Conservation (phyloP, 2,888 invertebrate genomes). For the Spodoptera littoralis region DNA sequence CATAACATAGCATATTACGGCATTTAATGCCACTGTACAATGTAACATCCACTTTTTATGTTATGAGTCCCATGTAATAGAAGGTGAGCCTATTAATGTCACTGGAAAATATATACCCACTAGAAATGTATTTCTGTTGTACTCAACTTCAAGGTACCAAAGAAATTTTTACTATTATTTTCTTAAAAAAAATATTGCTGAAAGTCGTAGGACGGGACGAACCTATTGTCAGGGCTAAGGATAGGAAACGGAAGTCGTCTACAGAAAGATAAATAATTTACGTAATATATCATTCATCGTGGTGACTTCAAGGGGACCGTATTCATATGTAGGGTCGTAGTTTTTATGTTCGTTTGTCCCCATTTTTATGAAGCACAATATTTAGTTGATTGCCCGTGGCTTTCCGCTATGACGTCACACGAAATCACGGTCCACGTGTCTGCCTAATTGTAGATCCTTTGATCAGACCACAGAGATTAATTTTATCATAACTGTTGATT, state of each 20-base stretch:
- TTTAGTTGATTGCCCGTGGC: slow-evolving; percentile 42
- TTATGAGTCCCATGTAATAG: too few relatives aligned
- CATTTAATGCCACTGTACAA: too few relatives aligned
- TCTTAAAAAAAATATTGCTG: slow-evolving; percentile 26
- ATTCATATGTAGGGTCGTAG: slow-evolving; percentile 35
- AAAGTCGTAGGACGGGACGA: slow-evolving; percentile 27
- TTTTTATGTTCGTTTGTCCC: slow-evolving; percentile 44
- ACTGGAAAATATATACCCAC: too few relatives aligned
- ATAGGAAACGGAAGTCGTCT: slow-evolving; percentile 58
- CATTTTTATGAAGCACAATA: slow-evolving; percentile 43
- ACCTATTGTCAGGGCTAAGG: slow-evolving; percentile 49
- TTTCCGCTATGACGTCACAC: slow-evolving; percentile 26
- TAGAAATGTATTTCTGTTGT: too few relatives aligned
- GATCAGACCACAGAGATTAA: background rate
- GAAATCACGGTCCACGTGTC: slow-evolving; percentile 14
- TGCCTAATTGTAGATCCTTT: background rate
- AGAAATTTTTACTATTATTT: slow-evolving; percentile 16
- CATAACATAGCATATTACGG: too few relatives aligned
- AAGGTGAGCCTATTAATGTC: too few relatives aligned
- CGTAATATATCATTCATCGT: slow-evolving; percentile 52
- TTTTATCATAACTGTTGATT: background rate
- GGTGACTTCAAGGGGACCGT: slow-evolving; percentile 42
- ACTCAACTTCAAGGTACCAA: too few relatives aligned
- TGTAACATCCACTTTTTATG: too few relatives aligned
- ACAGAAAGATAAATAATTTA: slow-evolving; percentile 56